Conservation (phyloP, 2,797 vertebrate genomes). For the Echeneis naucrates region DNA sequence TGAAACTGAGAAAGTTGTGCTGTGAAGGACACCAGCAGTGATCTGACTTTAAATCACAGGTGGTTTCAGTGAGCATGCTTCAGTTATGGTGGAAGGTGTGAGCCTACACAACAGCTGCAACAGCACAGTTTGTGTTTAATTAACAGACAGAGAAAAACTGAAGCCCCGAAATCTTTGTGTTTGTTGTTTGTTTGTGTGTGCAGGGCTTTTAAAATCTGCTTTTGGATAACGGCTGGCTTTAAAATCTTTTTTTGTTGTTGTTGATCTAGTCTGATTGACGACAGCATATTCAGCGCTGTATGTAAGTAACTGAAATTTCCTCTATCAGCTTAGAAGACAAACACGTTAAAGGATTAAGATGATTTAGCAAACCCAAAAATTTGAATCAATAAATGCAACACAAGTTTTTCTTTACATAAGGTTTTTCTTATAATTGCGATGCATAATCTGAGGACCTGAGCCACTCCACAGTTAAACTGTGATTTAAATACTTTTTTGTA, state of each 20-base stretch:
- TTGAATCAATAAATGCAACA: background rate
- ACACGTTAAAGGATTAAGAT: background rate
- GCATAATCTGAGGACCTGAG: slow-evolving; percentile 40
- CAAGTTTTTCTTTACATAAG: slow-evolving; percentile 16
- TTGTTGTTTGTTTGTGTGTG: too few species aligned
- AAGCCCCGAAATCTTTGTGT: too few species aligned
- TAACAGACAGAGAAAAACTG: background rate
- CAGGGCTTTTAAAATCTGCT: background rate
- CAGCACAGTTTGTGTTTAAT: background rate
- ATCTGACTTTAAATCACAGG: background rate
- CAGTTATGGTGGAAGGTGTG: background rate
- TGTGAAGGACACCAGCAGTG: background rate
- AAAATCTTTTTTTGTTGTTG: too few species aligned
- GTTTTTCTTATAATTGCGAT: slow-evolving; percentile 52
- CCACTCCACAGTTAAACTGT: slow-evolving; percentile 39
- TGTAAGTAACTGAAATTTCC: background rate
- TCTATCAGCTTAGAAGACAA: background rate
- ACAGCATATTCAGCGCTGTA: background rate
- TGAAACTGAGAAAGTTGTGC: background rate
- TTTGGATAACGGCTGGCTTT: background rate
- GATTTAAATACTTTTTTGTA: slow-evolving; percentile 27
- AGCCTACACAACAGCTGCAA: background rate
- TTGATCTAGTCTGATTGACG: slow-evolving; percentile 7
- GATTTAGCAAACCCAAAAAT: background rate
- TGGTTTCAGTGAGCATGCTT: background rate